phyloP scores from a whole-genome alignment of 2,888 invertebrate species.

The Stramonita haemastoma region DNA sequence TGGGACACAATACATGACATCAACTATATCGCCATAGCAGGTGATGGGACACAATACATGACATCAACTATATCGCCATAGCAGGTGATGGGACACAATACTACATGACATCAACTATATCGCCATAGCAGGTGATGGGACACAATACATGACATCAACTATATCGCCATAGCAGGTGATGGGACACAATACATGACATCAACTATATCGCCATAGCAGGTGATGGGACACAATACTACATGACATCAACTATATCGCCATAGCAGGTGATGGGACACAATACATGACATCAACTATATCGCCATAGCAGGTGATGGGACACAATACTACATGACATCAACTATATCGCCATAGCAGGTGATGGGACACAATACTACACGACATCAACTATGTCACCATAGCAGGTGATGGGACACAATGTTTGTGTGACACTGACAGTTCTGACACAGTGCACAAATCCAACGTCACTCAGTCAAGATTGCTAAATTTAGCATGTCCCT shows the following conservation, averaged over 20 bases:
- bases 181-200: conserved; percentile 90
- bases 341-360: conserved; percentile 92
- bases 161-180: conserved; percentile 90
- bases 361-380: conserved; percentile 86
- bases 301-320: conserved; percentile 87
- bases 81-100: conserved; percentile 86
- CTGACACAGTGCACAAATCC: too few relatives aligned
- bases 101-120: conserved; percentile 98
- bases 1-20: conserved; percentile 90
- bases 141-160: conserved; percentile 98
- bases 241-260: conserved; percentile 95
- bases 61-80: conserved; percentile 94
- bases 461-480: too few relatives aligned
- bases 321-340: conserved; percentile 99
- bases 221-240: conserved; percentile 83
- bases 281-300: conserved; percentile 97
- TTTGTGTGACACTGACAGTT: too few relatives aligned
- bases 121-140: conserved; percentile 87
- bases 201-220: conserved; percentile 95
- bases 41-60: conserved; percentile 87
- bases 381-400: conserved; percentile 94
- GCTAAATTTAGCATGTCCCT: too few relatives aligned
- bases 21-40: conserved; percentile 93
- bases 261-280: conserved; percentile 87
- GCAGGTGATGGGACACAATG: conserved; percentile 84